Base-by-base conservation (phyloP, 2,797 vertebrate genomes). In the Mus caroli region DNA sequence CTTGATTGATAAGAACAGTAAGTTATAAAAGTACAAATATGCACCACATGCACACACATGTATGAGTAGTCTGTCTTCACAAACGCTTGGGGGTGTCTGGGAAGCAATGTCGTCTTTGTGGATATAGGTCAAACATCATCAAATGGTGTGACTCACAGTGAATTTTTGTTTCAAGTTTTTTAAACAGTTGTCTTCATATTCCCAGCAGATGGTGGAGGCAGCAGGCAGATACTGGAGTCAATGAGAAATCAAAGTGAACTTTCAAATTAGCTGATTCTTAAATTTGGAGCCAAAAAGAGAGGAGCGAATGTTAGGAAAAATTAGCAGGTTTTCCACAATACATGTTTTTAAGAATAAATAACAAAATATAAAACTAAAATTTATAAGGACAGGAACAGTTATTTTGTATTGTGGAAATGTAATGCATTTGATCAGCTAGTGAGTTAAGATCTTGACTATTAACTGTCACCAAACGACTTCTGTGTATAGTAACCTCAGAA, bases 211-310 rank as follows among this genome's bases (percentile, higher is more conserved):
- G 77, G 46, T 71, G 83, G 52, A 96, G 88, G 54, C 84, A 71
- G 88, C 69, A 87, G 90, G 82, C 77, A 97, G 79, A 40, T 43
- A 4, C n/a, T 71, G 50, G 34, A 7, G 89, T 94, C 95, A 95
- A 46, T 43, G 94, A 90, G 58, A 89, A 88, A 92, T 96, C 96
- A 60, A 78, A 95, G 96, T 69, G 73, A 95, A 34, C 31, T 3
- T 89, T 91, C 54, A 56, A 91, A 96, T 90, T 54, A 94, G 96
- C 92, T 95, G 94, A 56, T 97, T 96, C 37, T 40, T 84, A n/a
- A 89, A 88, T 94, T 90, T 76, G 75, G 46, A 79, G 69, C 37
- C 58, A 83, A 71, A 37, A 7, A 83, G 31, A 82, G 10, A 20
- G 0, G 60, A 80, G 83, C 73, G 71, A 67, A 13, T 52, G 73